A percentile compares a stretch with the other conserved stretches of the same genome.
These are phyloP conservation scores for Nibea coibor DNA, from an alignment of 2,113 vertebrate genomes.

Conservation along the genomic window DNA sequence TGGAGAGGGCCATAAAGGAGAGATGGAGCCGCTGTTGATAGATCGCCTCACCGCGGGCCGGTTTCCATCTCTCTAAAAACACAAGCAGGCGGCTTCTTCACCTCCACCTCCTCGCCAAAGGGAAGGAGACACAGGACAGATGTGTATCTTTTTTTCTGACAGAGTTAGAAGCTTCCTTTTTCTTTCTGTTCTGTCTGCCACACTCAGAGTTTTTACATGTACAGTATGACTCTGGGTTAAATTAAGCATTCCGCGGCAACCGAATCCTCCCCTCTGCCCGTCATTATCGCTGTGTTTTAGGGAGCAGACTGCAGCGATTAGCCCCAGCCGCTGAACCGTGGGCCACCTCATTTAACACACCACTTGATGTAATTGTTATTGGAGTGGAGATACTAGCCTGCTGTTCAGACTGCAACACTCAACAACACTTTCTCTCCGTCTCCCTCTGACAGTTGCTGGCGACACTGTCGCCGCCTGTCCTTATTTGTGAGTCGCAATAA, in stretches of 20 bases:
- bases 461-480: conserved; percentile 13
- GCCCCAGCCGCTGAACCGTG: conserved; percentile 68
- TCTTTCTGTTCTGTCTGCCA: background rate
- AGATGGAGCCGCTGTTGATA: conserved; percentile 55
- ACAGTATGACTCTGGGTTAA: conserved; percentile 38
- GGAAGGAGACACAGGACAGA: conserved; percentile 49
- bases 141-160: conserved; percentile 44
- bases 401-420: conserved; percentile 40
- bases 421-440: conserved; percentile 28
- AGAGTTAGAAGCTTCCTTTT: conserved; percentile 11
- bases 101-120: conserved; percentile 17
- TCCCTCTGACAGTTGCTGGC: conserved; percentile 19
- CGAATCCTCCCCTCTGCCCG: conserved; percentile 36
- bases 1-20: conserved; percentile 61
- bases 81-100: conserved; percentile 28
- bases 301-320: conserved; percentile 76
- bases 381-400: conserved; percentile 67
- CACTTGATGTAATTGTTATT: conserved; percentile 78
- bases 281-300: conserved; percentile 63
- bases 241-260: conserved; percentile 44
- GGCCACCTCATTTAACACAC: conserved; percentile 78
- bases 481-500: conserved; percentile 10
- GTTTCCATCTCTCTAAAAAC: conserved; percentile 52
- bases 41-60: conserved; percentile 54
- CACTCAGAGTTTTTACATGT: conserved; percentile 17